Evolutionary conservation across 2,888 invertebrate species (phyloP).

Genomic region (Rhagium mordax): DNA sequence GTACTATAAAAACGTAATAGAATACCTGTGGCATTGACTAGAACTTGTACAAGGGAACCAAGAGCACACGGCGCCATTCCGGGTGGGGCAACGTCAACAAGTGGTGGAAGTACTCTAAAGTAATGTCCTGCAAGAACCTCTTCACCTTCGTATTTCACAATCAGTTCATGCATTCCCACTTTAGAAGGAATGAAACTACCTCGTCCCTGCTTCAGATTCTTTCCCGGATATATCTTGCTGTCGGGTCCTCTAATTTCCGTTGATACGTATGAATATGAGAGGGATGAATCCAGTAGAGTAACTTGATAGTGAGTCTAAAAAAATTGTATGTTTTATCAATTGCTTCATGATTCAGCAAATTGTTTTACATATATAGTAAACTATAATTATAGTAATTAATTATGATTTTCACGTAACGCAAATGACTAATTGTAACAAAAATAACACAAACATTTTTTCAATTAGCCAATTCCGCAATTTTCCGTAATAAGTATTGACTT

Average conservation of each 20-base stretch:
- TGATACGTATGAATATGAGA: slow-evolving; percentile 64
- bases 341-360: no score
- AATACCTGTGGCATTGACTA: slow-evolving; percentile 87
- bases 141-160: slow-evolving; percentile 74
- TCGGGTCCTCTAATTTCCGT: slow-evolving; percentile 68
- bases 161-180: slow-evolving; percentile 92
- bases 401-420: no score
- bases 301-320: slow-evolving; percentile 85
- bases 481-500: not conserved
- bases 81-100: slow-evolving; percentile 89
- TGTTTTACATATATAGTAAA: no score
- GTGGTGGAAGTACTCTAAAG: slow-evolving; percentile 89
- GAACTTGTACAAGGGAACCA: slow-evolving; percentile 95
- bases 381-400: no score
- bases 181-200: slow-evolving; percentile 91
- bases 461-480: no score
- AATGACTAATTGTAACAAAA: no score
- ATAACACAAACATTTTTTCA: no score
- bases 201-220: slow-evolving; percentile 80
- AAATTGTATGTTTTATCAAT: slow-evolving; percentile 12
- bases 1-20: no score
- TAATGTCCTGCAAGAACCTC: slow-evolving; percentile 76
- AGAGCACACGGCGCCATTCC: slow-evolving; percentile 97
- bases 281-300: slow-evolving; percentile 76
- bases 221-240: slow-evolving; percentile 69